phyloP scores from a whole-genome alignment of 64 coral and sea anemone genomes.

The Catalaphyllia jardinei region DNA sequence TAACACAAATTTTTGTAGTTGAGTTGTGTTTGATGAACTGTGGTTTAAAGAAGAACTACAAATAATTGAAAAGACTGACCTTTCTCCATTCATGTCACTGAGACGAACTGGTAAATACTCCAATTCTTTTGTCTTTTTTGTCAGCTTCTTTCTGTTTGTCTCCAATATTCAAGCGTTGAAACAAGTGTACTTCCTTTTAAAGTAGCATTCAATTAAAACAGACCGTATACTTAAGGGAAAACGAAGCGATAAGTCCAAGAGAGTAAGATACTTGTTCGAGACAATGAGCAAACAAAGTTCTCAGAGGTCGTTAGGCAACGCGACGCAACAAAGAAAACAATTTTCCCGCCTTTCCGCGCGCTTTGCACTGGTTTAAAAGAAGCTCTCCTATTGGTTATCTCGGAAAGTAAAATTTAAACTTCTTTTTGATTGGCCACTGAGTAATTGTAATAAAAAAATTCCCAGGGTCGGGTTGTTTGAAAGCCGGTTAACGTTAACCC shows the following conservation, averaged over 20 bases:
- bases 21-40: background rate
- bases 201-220: no score
- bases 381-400: background rate
- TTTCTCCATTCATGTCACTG: background rate
- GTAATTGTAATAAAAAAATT: background rate
- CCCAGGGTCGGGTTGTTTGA: no score
- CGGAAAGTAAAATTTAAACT: background rate
- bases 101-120: no score
- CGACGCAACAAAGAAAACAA: background rate
- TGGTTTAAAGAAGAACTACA: background rate
- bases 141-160: no score
- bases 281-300: background rate
- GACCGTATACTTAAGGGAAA: background rate
- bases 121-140: no score
- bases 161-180: no score
- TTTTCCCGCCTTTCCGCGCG: slow-evolving; percentile 15
- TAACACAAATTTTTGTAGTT: background rate
- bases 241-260: background rate
- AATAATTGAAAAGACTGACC: background rate
- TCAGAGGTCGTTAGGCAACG: background rate
- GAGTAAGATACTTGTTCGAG: background rate
- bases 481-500: no score
- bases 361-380: background rate
- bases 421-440: background rate
- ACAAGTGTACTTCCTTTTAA: no score